phyloP scores from a whole-genome alignment of 2,113 vertebrate species.

The Chloroceryle aenea region DNA sequence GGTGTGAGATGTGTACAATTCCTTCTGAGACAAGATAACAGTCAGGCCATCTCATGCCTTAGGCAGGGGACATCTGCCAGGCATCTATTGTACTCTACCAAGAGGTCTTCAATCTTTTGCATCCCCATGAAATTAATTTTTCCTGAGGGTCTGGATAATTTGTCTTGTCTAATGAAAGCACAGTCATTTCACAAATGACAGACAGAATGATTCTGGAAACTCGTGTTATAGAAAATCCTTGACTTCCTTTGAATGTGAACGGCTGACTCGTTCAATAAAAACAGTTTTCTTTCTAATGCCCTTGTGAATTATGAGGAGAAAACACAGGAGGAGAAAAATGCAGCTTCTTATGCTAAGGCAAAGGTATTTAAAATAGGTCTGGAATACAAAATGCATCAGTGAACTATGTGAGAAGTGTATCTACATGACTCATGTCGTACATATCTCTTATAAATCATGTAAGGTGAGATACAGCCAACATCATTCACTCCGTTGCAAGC shows the following conservation, averaged over 20 bases:
- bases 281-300: not conserved
- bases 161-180: slow-evolving; percentile 53
- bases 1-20: slow-evolving; percentile 30
- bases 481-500: not conserved
- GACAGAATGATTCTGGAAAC: slow-evolving; percentile 2
- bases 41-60: slow-evolving; percentile 21
- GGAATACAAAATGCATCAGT: not conserved
- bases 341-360: not conserved
- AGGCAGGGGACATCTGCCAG: slow-evolving; percentile 33
- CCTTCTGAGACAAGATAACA: slow-evolving; percentile 62
- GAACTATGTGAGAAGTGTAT: not conserved
- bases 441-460: not conserved
- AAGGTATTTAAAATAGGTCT: not conserved
- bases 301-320: not conserved
- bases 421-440: not conserved
- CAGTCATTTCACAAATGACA: not conserved
- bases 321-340: not conserved
- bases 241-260: not conserved
- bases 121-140: slow-evolving; percentile 66
- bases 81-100: slow-evolving; percentile 16
- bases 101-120: slow-evolving; percentile 40
- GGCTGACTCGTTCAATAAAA: not conserved
- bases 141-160: slow-evolving; percentile 59
- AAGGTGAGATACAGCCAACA: not conserved
- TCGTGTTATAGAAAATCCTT: not conserved